Conservation (phyloP, 2,888 invertebrate genomes). For the Sinhomidia bicolor region DNA sequence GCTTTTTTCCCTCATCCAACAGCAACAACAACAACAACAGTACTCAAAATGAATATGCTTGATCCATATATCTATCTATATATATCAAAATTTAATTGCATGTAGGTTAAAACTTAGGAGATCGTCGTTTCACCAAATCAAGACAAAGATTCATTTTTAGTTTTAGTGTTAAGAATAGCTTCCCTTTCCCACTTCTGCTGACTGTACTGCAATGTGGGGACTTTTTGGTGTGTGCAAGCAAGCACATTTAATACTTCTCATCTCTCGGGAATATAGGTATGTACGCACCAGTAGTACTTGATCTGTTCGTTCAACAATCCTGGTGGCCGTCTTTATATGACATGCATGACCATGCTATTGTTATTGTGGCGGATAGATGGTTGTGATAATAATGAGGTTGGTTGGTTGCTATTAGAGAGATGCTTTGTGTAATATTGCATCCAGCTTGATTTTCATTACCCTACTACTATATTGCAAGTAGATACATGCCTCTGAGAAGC, state of each 20-base stretch:
- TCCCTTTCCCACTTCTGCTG: not conserved
- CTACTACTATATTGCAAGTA: not conserved
- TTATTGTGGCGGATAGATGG: conserved; percentile 1
- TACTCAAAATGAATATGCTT: no score
- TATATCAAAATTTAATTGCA: conserved; percentile 49
- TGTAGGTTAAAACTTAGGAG: conserved; percentile 50
- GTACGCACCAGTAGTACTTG: not conserved
- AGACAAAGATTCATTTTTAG: not conserved
- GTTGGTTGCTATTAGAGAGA: not conserved
- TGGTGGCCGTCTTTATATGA: not conserved
- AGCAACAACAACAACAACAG: no score
- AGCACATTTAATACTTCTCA: no score
- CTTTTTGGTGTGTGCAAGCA: no score
- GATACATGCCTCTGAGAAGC: not conserved
- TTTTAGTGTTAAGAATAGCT: not conserved
- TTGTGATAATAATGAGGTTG: conserved; percentile 14
- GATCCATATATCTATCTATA: not conserved
- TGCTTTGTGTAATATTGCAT: not conserved
- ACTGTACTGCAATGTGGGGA: no score
- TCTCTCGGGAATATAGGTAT: not conserved
- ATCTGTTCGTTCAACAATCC: conserved; percentile 17
- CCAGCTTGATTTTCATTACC: not conserved
- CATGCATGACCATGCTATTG: conserved; percentile 3
- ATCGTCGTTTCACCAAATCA: conserved; percentile 8
- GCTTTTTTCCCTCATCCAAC: not conserved